Base-by-base conservation (phyloP, 2,797 vertebrate genomes). In the Amblyraja radiata region DNA sequence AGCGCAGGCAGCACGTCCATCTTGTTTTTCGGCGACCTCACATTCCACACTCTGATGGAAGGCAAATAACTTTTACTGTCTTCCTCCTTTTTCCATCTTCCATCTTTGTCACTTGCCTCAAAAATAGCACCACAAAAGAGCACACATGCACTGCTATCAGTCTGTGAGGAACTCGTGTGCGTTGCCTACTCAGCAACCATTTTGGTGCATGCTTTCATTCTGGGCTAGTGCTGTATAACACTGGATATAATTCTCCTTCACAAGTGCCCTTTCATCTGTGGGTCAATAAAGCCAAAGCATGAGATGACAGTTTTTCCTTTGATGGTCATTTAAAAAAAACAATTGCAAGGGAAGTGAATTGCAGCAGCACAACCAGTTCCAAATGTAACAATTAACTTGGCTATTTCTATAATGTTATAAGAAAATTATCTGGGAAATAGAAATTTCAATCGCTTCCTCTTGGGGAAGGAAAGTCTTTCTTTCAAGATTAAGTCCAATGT, bases 301-400 rank as follows among this genome's bases (percentile, higher is more conserved):
- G 65, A 74, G 39, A 28, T 91, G 65, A 74, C 65, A 54, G 90
- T 54, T 91, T 74, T 36, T 91, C 3, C 90, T 91, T n/a, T 39
- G 65, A 90, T 25, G 36, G 39, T 18, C 11, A n/a, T n/a, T n/a
- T n/a, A n/a, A n/a, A n/a, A n/a, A n/a, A 21, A 73, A 46, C 46
- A 46, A 74, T 91, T 74, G 39, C 68, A 91, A 54, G 61, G 68
- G 61, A 88, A 74, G n/a, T 91, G 68, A 91, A 74, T 74, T 88
- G n/a, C 61, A 68, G 61, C 63, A 68, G 63, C 16, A 32, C 28
- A 36, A 73, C 73, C 36, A 2, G 23, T 23, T 91, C 11, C 71
- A 46, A 73, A 23, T 54, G 65, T 54, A 73, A 25, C 23, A 73
- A 6, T 25, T 74, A 46, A 91, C 39, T 74, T 91, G 90, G 46